A percentile compares a stretch with the other conserved stretches of the same genome.
These are phyloP conservation scores for Bryconaethiops microstoma DNA, from an alignment of 2,797 vertebrate genomes.

Conservation along the genomic window DNA sequence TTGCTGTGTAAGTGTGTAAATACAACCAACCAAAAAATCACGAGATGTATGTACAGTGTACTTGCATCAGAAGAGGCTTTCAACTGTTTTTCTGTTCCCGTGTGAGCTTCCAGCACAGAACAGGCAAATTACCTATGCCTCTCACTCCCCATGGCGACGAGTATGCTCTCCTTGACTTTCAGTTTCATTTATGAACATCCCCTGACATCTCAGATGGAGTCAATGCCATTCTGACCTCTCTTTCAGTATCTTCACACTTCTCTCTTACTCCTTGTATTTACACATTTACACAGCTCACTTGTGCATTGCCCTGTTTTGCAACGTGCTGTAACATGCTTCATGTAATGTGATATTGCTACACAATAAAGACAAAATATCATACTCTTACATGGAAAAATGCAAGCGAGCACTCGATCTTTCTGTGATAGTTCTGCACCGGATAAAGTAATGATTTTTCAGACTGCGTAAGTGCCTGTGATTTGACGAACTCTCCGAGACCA, in stretches of 20 bases:
- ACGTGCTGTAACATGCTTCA: neutral
- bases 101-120: conserved; percentile 24
- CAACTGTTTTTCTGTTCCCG: conserved; percentile 16
- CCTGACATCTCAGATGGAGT: conserved; percentile 29
- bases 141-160: conserved; percentile 32
- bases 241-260: neutral
- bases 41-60: neutral
- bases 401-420: neutral
- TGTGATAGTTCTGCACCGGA: neutral
- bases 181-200: conserved; percentile 40
- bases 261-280: neutral
- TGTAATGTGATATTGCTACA: neutral
- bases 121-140: conserved; percentile 43
- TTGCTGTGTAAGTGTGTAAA: conserved; percentile 1
- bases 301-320: neutral
- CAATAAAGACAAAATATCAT: neutral
- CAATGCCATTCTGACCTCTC: conserved; percentile 19
- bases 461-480: neutral
- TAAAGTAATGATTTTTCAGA: neutral
- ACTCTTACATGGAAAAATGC: neutral
- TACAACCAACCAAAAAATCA: conserved; percentile 8
- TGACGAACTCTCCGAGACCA: neutral
- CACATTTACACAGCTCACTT: neutral
- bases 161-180: conserved; percentile 30
- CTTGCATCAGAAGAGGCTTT: neutral